Evolutionary conservation across 1,140 invertebrate genomes (phyloP).

Genomic region (Scaptomyza hsui): DNA sequence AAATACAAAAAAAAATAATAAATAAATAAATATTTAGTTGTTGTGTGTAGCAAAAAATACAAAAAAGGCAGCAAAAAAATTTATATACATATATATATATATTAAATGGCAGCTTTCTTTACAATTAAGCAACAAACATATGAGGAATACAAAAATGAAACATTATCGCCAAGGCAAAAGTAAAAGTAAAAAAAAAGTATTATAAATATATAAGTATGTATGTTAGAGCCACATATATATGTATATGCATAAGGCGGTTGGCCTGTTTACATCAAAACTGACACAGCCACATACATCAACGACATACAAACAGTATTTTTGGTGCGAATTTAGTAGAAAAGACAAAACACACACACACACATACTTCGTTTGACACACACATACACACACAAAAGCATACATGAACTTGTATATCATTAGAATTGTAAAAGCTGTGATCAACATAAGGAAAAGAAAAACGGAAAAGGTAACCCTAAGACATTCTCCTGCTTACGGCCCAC

Average conservation of each 20-base stretch:
- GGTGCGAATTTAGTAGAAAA: slow-evolving; percentile 56
- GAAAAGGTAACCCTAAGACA: slow-evolving; percentile 13
- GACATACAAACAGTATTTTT: slow-evolving; percentile 56
- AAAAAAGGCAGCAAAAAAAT: slow-evolving; percentile 11
- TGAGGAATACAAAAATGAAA: slow-evolving; percentile 9
- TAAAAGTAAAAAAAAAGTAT: slow-evolving; percentile 55
- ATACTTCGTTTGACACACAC: slow-evolving; percentile 17
- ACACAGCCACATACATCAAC: slow-evolving; percentile 3
- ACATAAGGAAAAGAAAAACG: slow-evolving; percentile 33
- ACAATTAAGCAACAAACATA: slow-evolving; percentile 21
- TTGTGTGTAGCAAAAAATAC: slow-evolving; percentile 36
- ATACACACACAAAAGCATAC: slow-evolving; percentile 2
- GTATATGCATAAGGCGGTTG: slow-evolving; percentile 9
- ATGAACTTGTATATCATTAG: slow-evolving; percentile 69
- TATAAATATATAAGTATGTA: slow-evolving; percentile 58
- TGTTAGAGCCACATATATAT: slow-evolving; percentile 31
- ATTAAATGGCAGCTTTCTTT: slow-evolving; percentile 60
- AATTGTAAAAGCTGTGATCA: slow-evolving; percentile 81
- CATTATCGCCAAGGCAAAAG: slow-evolving; percentile 26
- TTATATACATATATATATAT: slow-evolving; percentile 7
- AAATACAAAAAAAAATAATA: slow-evolving; percentile 7
- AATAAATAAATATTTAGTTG: slow-evolving; percentile 45
- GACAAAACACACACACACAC: slow-evolving; percentile 20
- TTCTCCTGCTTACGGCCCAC: slow-evolving; percentile 41
- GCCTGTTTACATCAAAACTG: not conserved